phyloP scores from a whole-genome alignment of 1,140 invertebrate genomes.

The Hylyphantes graminicola region DNA sequence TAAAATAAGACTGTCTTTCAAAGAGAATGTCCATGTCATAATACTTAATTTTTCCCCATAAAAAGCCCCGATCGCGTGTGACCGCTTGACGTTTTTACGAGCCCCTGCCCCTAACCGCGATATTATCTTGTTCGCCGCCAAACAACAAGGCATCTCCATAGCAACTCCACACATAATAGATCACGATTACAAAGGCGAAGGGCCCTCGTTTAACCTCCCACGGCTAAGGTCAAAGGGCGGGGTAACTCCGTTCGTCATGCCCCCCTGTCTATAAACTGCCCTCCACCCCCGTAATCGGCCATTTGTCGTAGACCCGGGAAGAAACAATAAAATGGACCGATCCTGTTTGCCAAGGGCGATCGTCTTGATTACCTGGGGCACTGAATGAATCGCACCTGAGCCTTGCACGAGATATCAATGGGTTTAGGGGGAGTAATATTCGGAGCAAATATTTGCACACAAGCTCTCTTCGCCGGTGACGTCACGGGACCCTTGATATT shows the following conservation, averaged over 20 bases:
- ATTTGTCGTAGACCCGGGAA: constrained; percentile 48
- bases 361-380: constrained; percentile 58
- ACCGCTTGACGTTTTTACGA: constrained; percentile 42
- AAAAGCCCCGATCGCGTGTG: constrained; percentile 20
- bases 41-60: too few relatives aligned
- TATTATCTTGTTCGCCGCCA: constrained; percentile 30
- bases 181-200: constrained; percentile 39
- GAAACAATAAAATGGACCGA: constrained; percentile 54
- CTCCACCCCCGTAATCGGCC: constrained; percentile 44
- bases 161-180: constrained; percentile 53
- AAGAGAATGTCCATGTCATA: too few relatives aligned
- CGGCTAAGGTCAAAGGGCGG: constrained; percentile 46
- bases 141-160: constrained; percentile 55
- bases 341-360: constrained; percentile 58
- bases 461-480: constrained; percentile 49
- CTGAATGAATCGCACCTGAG: constrained; percentile 57
- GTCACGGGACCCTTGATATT: constrained; percentile 54
- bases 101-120: constrained; percentile 9
- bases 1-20: too few relatives aligned
- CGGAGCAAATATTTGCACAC: constrained; percentile 50
- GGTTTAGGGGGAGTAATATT: constrained; percentile 52
- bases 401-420: constrained; percentile 51
- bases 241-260: constrained; percentile 51
- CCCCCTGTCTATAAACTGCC: constrained; percentile 24
- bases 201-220: constrained; percentile 43